Evolutionary conservation across 2,888 invertebrate species (phyloP).

Genomic region (Hecatera dysodea): DNA sequence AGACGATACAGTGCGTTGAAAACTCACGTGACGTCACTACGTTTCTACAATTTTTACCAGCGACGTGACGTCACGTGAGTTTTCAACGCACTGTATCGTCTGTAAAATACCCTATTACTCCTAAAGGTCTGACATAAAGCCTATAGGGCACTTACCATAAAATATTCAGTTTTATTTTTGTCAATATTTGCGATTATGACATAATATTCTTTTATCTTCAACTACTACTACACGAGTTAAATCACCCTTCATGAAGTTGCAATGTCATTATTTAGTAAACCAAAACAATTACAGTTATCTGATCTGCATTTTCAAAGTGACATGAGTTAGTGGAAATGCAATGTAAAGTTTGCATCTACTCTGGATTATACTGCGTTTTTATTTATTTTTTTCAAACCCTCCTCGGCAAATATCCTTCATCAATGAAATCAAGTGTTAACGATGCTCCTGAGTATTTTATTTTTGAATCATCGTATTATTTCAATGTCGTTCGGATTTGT

Average conservation of each 20-base stretch:
- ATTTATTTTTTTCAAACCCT: not conserved
- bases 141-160: not conserved
- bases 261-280: constrained; percentile 3
- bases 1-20: no score
- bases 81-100: no score
- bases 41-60: no score
- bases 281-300: constrained; percentile 1
- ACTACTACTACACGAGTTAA: not conserved
- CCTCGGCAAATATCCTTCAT: no score
- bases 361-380: constrained; percentile 5
- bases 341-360: not conserved
- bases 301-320: not conserved
- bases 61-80: no score
- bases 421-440: no score
- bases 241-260: constrained; percentile 15
- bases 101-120: no score
- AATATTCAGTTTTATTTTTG: not conserved
- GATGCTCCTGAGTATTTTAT: no score
- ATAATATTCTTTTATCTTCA: constrained; percentile 3
- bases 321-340: not conserved
- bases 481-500: not conserved
- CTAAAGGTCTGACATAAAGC: not conserved
- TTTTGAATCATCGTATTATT: no score
- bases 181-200: constrained; percentile 5
- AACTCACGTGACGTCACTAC: no score